Evolutionary conservation across 2,888 invertebrate species (phyloP).

Genomic region (Cotesia congregata): DNA sequence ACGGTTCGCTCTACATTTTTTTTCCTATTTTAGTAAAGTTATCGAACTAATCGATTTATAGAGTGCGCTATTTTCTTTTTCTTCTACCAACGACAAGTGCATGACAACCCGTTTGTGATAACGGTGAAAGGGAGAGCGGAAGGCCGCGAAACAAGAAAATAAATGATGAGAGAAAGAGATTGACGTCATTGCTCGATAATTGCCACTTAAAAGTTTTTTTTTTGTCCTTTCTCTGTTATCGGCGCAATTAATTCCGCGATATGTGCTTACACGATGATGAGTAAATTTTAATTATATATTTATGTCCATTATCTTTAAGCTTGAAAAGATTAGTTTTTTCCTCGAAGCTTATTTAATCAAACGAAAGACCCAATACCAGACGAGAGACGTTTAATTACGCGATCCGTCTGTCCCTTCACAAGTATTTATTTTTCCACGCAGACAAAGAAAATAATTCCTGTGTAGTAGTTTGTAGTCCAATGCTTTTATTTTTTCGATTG

Average conservation of each 20-base stretch:
- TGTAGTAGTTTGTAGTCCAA: not conserved
- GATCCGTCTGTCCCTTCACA: too few species aligned
- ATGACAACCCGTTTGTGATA: conserved; percentile 4
- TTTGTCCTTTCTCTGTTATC: conserved; percentile 18
- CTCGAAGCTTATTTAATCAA: too few species aligned
- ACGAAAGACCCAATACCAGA: too few species aligned
- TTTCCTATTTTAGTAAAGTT: conserved; percentile 13
- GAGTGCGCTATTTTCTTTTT: not conserved
- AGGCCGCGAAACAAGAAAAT: conserved; percentile 21
- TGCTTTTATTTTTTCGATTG: conserved; percentile 11
- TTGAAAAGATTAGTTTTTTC: too few species aligned
- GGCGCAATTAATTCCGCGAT: conserved; percentile 30
- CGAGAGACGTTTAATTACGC: too few species aligned
- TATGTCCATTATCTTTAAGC: too few species aligned
- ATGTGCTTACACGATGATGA: not conserved
- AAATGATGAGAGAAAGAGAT: conserved; percentile 18
- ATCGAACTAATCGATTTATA: conserved; percentile 34
- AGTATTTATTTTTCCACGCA: not conserved
- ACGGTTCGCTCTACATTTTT: not conserved
- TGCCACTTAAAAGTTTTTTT: conserved; percentile 41
- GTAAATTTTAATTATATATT: too few species aligned
- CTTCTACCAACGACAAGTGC: conserved; percentile 16
- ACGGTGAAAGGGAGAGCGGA: conserved; percentile 24
- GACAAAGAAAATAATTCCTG: not conserved
- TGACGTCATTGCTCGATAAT: conserved; percentile 41